Evolutionary conservation across 2,113 vertebrate species (phyloP).

Genomic region (Carettochelys insculpta): DNA sequence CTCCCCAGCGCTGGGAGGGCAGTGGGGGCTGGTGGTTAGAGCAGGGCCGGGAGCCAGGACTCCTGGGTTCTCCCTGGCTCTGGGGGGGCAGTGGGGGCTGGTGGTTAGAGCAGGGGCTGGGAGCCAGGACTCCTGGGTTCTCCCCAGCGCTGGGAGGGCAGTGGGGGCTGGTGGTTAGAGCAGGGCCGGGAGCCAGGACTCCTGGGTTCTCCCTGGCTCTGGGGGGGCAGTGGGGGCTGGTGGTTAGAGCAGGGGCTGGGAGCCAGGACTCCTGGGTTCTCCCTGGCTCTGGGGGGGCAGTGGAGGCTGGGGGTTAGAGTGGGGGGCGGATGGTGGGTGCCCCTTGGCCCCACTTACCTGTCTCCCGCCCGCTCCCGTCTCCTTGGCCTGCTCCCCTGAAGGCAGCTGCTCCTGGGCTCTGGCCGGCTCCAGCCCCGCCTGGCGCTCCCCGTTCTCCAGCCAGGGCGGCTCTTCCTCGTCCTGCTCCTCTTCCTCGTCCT

Average conservation of each 20-base stretch:
- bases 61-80: neutral
- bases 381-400: neutral
- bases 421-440: neutral
- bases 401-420: neutral
- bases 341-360: neutral
- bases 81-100: slow-evolving; percentile 34
- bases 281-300: too few species aligned
- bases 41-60: neutral
- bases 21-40: neutral
- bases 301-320: too few species aligned
- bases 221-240: slow-evolving; percentile 15
- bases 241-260: slow-evolving; percentile 33
- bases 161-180: neutral
- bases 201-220: neutral
- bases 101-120: neutral
- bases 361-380: neutral
- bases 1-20: slow-evolving; percentile 48
- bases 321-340: neutral
- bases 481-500: slow-evolving; percentile 71
- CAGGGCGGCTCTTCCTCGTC: slow-evolving; percentile 9
- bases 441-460: neutral
- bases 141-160: neutral
- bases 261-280: slow-evolving; percentile 21
- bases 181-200: neutral
- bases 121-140: too few species aligned